Evolutionary conservation across 53 echinoderm and acorn worm species (phyloP).

Genomic region (Mesocentrotus franciscanus): DNA sequence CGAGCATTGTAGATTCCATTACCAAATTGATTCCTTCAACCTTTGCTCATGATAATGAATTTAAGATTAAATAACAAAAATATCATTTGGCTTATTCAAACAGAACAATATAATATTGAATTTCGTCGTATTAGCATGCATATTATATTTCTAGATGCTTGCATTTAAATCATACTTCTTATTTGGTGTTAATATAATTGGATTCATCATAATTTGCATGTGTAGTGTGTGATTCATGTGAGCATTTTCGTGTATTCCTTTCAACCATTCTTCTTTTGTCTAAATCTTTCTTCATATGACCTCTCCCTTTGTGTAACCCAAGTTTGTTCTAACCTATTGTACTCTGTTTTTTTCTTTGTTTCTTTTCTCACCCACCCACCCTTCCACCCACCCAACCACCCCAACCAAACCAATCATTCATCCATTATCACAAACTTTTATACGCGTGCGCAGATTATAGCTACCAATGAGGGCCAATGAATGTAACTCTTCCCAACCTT

Average conservation of each 20-base stretch:
- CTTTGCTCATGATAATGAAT: too few species aligned
- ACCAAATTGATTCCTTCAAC: too few species aligned
- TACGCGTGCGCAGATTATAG: constrained; percentile 45
- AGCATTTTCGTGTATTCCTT: background rate
- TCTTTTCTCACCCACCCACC: constrained; percentile 9
- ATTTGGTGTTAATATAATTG: background rate
- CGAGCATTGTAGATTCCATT: too few species aligned
- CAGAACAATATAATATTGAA: too few species aligned
- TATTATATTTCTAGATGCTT: too few species aligned
- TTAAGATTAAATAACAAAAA: too few species aligned
- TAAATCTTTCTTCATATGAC: background rate
- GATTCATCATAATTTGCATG: background rate
- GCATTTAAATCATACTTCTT: too few species aligned
- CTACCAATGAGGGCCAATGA: constrained; percentile 16
- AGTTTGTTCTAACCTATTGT: constrained; percentile 42
- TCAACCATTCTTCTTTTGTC: background rate
- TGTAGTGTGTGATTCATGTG: background rate
- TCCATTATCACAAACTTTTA: background rate
- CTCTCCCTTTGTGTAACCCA: background rate
- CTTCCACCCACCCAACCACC: background rate
- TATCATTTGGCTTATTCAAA: too few species aligned
- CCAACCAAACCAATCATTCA: background rate
- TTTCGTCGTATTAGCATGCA: too few species aligned
- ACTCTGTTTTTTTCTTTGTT: constrained; percentile 59
- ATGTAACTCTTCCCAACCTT: constrained; percentile 35